A percentile compares a stretch with the other conserved stretches of the same genome.
Conservation (phyloP, 2,797 vertebrate species). For the Staurois parvus region DNA sequence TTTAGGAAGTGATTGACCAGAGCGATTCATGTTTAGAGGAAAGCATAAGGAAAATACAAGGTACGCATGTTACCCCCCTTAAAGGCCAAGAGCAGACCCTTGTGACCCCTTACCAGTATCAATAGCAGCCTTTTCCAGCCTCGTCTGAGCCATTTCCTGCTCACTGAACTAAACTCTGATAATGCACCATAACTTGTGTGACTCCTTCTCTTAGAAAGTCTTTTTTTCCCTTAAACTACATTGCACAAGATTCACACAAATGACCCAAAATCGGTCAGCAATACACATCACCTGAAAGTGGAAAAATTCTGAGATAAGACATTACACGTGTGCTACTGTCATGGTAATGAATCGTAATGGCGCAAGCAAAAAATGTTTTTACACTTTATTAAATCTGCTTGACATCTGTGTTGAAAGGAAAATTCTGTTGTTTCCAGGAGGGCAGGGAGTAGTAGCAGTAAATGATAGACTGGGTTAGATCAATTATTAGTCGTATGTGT, state of each 20-base stretch:
- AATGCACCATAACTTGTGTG: neutral
- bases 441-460: conserved; percentile 35
- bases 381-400: conserved; percentile 53
- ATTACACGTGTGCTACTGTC: conserved; percentile 28
- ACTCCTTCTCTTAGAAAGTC: neutral
- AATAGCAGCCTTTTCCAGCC: neutral
- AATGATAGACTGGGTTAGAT: conserved; percentile 54
- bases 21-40: too few relatives aligned
- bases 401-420: conserved; percentile 43
- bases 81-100: neutral
- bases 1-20: too few relatives aligned
- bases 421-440: conserved; percentile 31
- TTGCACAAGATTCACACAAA: neutral
- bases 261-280: neutral
- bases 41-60: too few relatives aligned
- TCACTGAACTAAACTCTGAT: neutral
- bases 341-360: conserved; percentile 51
- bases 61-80: neutral
- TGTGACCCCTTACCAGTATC: neutral
- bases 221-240: neutral
- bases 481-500: conserved; percentile 56
- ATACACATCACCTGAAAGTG: neutral
- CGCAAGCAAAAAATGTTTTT: conserved; percentile 46
- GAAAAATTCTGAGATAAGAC: conserved; percentile 5
- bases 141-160: neutral